A percentile compares a stretch with the other conserved stretches of the same genome.
Evolutionary conservation across 2,888 invertebrate species (phyloP).

Genomic region (Ophion ellenae): DNA sequence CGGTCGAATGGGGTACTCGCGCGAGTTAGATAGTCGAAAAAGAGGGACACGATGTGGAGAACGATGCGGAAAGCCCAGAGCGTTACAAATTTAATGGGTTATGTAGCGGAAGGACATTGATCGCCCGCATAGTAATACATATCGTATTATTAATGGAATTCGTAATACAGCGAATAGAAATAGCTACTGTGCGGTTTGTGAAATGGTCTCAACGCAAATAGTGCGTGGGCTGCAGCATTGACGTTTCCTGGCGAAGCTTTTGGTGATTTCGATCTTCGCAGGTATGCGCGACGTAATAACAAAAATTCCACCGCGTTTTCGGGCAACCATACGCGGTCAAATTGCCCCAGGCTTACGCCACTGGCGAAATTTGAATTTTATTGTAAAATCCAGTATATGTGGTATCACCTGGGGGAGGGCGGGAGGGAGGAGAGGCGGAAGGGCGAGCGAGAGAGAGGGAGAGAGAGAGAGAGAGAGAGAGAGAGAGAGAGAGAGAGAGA

Average conservation of each 20-base stretch:
- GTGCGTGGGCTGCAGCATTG: not conserved
- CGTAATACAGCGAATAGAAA: conserved; percentile 7
- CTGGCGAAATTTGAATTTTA: conserved; percentile 7
- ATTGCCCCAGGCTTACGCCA: not conserved
- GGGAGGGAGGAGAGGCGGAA: not conserved
- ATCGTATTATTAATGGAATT: not conserved
- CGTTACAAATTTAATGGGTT: not conserved
- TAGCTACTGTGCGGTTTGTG: not conserved
- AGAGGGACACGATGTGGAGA: not conserved
- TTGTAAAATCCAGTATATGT: conserved; percentile 8
- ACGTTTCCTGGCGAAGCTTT: not conserved
- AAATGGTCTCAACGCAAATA: not conserved
- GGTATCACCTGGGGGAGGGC: not conserved
- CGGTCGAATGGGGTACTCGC: not conserved
- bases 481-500: not conserved
- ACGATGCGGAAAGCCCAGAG: not conserved
- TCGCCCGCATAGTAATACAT: not conserved
- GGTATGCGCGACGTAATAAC: not conserved
- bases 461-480: too few relatives aligned
- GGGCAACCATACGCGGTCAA: not conserved
- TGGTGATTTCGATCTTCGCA: not conserved
- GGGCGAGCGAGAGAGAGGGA: too few relatives aligned
- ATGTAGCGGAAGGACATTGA: not conserved
- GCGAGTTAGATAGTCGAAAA: not conserved
- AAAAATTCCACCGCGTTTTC: conserved; percentile 1